Conservation (phyloP, 2,113 vertebrate species). For the Sigmodon hispidus region DNA sequence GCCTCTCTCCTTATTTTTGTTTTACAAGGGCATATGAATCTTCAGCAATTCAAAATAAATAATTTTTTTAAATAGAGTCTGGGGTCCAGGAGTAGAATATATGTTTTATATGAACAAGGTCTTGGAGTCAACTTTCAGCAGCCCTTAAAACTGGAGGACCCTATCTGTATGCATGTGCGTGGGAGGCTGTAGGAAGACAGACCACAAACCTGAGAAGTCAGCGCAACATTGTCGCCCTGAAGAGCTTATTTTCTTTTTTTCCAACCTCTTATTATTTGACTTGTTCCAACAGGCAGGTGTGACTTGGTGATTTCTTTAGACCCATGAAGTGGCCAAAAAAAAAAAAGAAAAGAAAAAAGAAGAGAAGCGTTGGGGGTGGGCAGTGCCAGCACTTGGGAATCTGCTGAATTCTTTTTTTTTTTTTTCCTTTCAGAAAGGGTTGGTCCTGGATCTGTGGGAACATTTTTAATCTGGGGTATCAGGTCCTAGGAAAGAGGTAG, state of each 20-base stretch:
- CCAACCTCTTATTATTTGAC: neutral
- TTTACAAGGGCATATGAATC: neutral
- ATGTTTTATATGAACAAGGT: neutral
- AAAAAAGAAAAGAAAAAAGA: neutral
- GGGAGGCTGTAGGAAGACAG: neutral
- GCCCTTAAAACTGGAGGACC: neutral
- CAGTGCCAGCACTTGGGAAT: accelerated
- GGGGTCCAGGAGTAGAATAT: neutral
- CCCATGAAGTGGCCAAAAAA: neutral
- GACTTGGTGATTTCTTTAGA: neutral
- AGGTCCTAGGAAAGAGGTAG: neutral
- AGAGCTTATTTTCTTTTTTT: neutral
- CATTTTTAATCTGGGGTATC: accelerated
- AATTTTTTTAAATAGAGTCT: neutral
- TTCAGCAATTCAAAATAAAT: neutral
- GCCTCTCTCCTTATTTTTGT: neutral
- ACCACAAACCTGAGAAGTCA: neutral
- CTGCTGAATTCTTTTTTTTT: accelerated
- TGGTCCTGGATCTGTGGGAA: neutral
- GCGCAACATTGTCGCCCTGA: neutral
- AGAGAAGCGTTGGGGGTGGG: too few relatives aligned
- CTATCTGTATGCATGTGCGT: accelerated
- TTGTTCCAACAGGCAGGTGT: neutral
- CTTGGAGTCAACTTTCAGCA: neutral
- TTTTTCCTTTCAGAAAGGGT: neutral